Percentiles rank a stretch among this genome's conserved stretches.
These are phyloP conservation scores for Empis stercorea DNA, from an alignment of 2,888 invertebrate genomes.

Conservation along the genomic window DNA sequence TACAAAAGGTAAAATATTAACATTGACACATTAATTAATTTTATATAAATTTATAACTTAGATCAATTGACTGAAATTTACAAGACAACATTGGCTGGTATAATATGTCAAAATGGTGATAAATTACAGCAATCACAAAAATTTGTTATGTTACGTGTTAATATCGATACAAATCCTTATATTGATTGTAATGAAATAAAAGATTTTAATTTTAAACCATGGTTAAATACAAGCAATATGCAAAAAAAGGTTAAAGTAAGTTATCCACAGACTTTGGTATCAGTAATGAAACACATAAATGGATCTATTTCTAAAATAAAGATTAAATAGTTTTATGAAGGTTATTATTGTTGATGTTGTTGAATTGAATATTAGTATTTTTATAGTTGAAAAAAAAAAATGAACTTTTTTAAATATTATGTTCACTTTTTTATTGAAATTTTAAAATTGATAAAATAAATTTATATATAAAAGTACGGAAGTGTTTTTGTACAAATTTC, in stretches of 20 bases:
- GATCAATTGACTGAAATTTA: conserved; percentile 72
- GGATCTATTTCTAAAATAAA: neutral
- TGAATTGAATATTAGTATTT: no score
- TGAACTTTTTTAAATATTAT: no score
- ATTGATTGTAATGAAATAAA: conserved; percentile 49
- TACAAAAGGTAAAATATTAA: conserved; percentile 41
- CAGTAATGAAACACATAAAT: neutral
- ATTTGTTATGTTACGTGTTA: conserved; percentile 53
- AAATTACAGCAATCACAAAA: conserved; percentile 48
- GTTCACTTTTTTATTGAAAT: no score
- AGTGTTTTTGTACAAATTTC: no score
- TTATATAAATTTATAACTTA: conserved; percentile 20
- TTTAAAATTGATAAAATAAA: no score
- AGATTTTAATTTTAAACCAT: conserved; percentile 42
- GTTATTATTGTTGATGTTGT: no score
- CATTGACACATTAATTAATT: neutral
- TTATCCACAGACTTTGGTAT: neutral
- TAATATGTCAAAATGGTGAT: conserved; percentile 68
- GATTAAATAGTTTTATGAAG: neutral
- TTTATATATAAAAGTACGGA: no score
- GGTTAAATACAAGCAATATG: conserved; percentile 37
- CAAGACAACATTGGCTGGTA: conserved; percentile 54
- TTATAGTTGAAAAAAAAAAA: no score
- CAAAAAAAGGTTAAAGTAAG: neutral
- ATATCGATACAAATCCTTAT: conserved; percentile 43